phyloP scores from a whole-genome alignment of 2,797 vertebrate genomes.

The Iguana delicatissima region DNA sequence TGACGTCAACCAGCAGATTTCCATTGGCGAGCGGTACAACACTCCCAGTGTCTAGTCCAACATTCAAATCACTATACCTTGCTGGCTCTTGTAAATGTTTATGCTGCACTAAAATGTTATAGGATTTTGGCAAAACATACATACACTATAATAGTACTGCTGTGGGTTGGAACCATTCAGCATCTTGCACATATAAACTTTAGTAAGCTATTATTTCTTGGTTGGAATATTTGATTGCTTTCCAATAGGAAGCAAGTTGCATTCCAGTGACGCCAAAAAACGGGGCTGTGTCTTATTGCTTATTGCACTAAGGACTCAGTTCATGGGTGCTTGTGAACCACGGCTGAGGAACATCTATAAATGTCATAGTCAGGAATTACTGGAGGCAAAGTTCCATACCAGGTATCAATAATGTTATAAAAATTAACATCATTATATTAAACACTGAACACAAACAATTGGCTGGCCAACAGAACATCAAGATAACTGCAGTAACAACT shows the following conservation, averaged over 20 bases:
- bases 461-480: not conserved
- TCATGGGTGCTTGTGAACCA: not conserved
- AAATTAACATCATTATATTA: not conserved
- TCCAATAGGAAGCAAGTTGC: not conserved
- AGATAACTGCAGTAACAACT: not conserved
- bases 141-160: not conserved
- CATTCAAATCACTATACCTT: too few species aligned
- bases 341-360: not conserved
- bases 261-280: not conserved
- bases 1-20: too few species aligned
- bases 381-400: not conserved
- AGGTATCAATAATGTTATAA: too few species aligned
- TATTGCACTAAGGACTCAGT: not conserved
- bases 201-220: not conserved
- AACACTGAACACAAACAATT: not conserved
- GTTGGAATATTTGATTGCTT: too few species aligned
- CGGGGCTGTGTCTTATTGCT: not conserved
- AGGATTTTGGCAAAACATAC: too few species aligned
- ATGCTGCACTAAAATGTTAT: too few species aligned
- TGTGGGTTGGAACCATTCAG: not conserved
- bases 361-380: not conserved
- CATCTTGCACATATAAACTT: not conserved
- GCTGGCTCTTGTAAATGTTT: too few species aligned
- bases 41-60: too few species aligned
- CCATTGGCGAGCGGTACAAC: too few species aligned